Base-by-base conservation (phyloP, 2,888 invertebrate genomes). In the Gari tellinella region DNA sequence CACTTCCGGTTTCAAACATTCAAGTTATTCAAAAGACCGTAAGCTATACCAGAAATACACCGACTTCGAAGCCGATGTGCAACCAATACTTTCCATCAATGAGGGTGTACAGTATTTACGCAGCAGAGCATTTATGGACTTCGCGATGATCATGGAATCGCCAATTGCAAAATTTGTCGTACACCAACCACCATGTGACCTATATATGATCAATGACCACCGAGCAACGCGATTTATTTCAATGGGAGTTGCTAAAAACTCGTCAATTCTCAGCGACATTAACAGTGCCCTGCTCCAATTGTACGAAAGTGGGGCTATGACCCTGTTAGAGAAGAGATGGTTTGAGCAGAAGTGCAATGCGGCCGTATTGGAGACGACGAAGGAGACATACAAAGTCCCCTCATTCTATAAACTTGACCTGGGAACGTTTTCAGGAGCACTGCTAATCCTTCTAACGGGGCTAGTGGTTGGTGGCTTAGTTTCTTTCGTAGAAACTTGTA, bases 121-220 rank as follows among this genome's bases (percentile, higher is more conserved):
- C 5, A 53, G 63, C 0, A 74, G 80, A 10, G 40, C 57, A 2
- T 65, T 64, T 12, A 46, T 70, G 4, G 76, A 77, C 1, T 86
- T 79, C 41, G 89, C 86, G 21, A 75, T 88, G 21, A 82, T 90
- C 55, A 80, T 86, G 53, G 89, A 90, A 64, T 84, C 87, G 0
- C 58, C 79, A n/a, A 84, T 84, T 74, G 88, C 87, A 0, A 84
- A 83, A 51, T 87, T 82, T 68, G 63, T 69, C 23, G 62, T 80
- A 0, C 77, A 80, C 31, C 80, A 81, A 46, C 49, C 60, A 12
- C 86, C 87, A 0, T 90, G 90, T 63, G 82, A 88, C 46, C 73
- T 89, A 17, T 86, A 84, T 31, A 74, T 82, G 69, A 77, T 88
- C 8, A 80, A 74, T 26, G 85, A 82, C 12, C 53, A 77, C 12